phyloP scores from a whole-genome alignment of 2,113 vertebrate genomes.

The Dissostichus mawsoni region DNA sequence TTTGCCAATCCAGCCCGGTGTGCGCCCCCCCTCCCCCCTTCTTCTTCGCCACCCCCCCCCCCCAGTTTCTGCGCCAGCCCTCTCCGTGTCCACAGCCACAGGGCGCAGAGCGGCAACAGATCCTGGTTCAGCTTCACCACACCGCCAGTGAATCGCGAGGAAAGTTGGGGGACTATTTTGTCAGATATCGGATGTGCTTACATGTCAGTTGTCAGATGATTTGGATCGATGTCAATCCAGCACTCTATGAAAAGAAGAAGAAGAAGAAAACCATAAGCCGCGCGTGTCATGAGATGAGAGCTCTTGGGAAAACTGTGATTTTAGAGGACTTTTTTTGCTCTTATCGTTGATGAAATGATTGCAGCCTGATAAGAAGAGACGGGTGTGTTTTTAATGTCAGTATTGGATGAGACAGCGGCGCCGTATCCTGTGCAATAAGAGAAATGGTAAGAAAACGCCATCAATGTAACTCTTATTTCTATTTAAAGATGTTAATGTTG shows the following conservation, averaged over 20 bases:
- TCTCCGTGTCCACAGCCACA: conserved; percentile 46
- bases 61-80: conserved; percentile 49
- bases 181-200: background rate
- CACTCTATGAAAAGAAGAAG: conserved; percentile 22
- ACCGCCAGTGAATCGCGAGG: conserved; percentile 1
- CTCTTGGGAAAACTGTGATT: conserved; percentile 7
- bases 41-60: background rate
- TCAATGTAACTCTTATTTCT: conserved; percentile 31
- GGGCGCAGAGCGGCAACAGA: conserved; percentile 43
- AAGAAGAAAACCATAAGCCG: conserved; percentile 12
- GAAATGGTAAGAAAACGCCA: conserved; percentile 64
- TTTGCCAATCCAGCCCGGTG: conserved; percentile 62
- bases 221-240: background rate
- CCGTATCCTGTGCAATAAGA: conserved; percentile 7
- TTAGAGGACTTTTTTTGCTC: conserved; percentile 33
- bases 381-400: conserved; percentile 23
- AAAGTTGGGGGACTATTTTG: conserved; percentile 61
- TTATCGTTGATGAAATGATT: background rate
- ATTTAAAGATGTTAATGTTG: background rate
- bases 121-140: conserved; percentile 21
- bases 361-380: background rate
- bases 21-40: background rate
- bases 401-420: conserved; percentile 38
- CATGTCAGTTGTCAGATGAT: conserved; percentile 13
- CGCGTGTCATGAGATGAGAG: conserved; percentile 6